Percentiles rank a stretch among this genome's conserved stretches.
Evolutionary conservation across 2,888 invertebrate species (phyloP).

Genomic region (Tiphia femorata): DNA sequence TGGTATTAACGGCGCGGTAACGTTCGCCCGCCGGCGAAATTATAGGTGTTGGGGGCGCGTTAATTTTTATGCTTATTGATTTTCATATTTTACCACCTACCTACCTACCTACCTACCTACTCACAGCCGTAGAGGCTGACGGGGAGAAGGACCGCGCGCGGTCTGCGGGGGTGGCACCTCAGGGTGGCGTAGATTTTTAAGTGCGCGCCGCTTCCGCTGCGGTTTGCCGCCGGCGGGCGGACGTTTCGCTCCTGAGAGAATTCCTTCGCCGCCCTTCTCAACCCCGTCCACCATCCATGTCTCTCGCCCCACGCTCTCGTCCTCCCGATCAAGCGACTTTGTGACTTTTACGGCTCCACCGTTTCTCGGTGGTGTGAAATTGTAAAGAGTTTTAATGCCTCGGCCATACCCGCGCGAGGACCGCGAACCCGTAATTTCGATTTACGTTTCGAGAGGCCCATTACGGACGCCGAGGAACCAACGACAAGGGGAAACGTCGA

Average conservation of each 20-base stretch:
- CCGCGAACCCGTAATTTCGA: too few species aligned
- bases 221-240: not conserved
- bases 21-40: conserved; percentile 50
- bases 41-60: conserved; percentile 62
- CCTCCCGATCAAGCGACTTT: too few species aligned
- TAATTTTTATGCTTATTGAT: conserved; percentile 68
- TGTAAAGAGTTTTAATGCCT: too few species aligned
- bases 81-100: conserved; percentile 66
- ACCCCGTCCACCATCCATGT: not conserved
- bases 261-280: not conserved
- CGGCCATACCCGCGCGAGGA: too few species aligned
- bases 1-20: conserved; percentile 62
- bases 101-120: too few species aligned
- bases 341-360: too few species aligned
- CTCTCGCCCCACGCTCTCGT: not conserved
- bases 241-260: not conserved
- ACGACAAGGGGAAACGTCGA: too few species aligned
- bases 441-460: too few species aligned
- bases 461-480: too few species aligned
- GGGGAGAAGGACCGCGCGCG: not conserved
- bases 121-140: not conserved
- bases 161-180: conserved; percentile 4
- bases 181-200: conserved; percentile 3
- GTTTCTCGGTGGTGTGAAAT: too few species aligned
- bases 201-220: not conserved